phyloP scores from a whole-genome alignment of 2,888 invertebrate species.

The Platycnemis pennipes region DNA sequence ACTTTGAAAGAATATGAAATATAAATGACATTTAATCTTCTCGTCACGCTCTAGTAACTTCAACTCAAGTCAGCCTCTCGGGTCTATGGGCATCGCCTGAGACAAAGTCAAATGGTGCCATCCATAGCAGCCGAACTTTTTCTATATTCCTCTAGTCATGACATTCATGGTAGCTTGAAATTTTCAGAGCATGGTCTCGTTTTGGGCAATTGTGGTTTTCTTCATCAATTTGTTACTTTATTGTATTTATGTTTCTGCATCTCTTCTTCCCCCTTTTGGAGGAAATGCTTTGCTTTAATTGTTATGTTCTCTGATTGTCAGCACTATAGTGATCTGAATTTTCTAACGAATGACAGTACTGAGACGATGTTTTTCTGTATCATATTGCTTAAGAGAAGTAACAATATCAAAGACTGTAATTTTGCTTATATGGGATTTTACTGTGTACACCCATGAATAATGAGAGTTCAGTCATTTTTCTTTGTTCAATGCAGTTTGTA shows the following conservation, averaged over 20 bases:
- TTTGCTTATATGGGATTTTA: background rate
- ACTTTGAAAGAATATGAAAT: background rate
- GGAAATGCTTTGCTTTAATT: background rate
- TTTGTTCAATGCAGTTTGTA: slow-evolving; percentile 2
- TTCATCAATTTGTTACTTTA: background rate
- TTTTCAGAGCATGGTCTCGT: background rate
- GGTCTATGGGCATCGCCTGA: background rate
- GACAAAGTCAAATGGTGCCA: background rate
- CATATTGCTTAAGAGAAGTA: background rate
- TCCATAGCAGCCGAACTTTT: background rate
- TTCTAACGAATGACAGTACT: background rate
- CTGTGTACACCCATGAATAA: background rate
- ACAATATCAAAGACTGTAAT: slow-evolving; percentile 4
- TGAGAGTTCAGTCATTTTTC: slow-evolving; percentile 35
- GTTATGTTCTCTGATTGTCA: no score
- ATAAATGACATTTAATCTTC: background rate
- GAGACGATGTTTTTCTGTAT: background rate
- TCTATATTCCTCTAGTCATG: slow-evolving; percentile 16
- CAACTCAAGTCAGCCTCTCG: background rate
- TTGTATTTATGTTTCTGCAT: background rate
- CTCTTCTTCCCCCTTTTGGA: background rate
- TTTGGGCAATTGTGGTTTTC: background rate
- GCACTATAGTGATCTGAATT: background rate
- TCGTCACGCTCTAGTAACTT: background rate
- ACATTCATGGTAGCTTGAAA: background rate